A percentile compares a stretch with the other conserved stretches of the same genome.
phyloP scores from a whole-genome alignment of 1,140 invertebrate genomes.

The Zaprionus africanus region DNA sequence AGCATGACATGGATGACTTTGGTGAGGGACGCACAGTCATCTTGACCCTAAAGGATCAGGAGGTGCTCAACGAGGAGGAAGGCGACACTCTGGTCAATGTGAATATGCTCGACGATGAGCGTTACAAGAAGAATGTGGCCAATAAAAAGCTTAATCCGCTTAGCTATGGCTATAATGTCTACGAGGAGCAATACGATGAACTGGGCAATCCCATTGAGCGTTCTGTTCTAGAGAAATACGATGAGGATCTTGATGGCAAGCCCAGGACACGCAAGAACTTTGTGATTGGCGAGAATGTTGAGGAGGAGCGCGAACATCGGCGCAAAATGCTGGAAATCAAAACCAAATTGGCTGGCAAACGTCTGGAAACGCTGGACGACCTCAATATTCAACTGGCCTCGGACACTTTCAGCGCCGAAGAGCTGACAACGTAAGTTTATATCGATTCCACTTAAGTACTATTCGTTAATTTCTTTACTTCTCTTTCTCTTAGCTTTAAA shows the following conservation, averaged over 20 bases:
- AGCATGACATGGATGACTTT: conserved; percentile 93
- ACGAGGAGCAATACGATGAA: conserved; percentile 94
- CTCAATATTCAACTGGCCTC: conserved; percentile 90
- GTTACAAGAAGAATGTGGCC: conserved; percentile 94
- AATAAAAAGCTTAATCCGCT: conserved; percentile 93
- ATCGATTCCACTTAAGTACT: background rate
- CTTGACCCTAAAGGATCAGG: conserved; percentile 97
- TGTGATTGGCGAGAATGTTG: conserved; percentile 88
- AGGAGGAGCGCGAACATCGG: conserved; percentile 84
- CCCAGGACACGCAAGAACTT: conserved; percentile 91
- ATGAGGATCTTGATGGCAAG: conserved; percentile 95
- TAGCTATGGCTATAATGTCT: conserved; percentile 94
- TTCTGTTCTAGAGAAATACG: conserved; percentile 95
- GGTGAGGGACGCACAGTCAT: conserved; percentile 94
- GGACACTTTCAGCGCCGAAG: conserved; percentile 94
- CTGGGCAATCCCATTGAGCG: conserved; percentile 90
- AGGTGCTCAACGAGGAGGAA: conserved; percentile 94
- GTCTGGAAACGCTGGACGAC: conserved; percentile 89
- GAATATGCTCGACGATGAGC: conserved; percentile 97
- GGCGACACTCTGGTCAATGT: conserved; percentile 97
- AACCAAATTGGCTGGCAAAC: conserved; percentile 88
- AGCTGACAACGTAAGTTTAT: conserved; percentile 87
- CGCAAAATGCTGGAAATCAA: conserved; percentile 85
- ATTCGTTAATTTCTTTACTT: background rate
- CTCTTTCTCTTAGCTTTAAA: conserved; percentile 89